These are phyloP conservation scores for Nothocercus julius DNA, from an alignment of 2,113 vertebrate species.

Conservation along the genomic window DNA sequence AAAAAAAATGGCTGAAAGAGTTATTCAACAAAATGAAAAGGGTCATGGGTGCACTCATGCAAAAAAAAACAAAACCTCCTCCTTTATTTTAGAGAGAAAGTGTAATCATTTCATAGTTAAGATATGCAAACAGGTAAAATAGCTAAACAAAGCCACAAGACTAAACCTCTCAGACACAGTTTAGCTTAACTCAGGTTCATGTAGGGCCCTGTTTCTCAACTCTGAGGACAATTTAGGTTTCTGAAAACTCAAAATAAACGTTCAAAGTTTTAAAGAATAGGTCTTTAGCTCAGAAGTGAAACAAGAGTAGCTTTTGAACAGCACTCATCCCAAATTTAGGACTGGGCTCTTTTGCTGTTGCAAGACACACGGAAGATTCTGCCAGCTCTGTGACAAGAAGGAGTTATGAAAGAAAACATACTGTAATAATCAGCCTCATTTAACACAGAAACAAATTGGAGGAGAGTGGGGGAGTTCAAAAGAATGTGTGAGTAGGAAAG, in stretches of 20 bases:
- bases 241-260: background rate
- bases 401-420: background rate
- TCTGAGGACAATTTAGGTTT: background rate
- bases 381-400: background rate
- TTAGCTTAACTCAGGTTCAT: background rate
- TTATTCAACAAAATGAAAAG: background rate
- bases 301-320: background rate
- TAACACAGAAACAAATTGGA: background rate
- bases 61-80: background rate
- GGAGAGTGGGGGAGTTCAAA: background rate
- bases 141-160: background rate
- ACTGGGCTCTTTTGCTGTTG: background rate
- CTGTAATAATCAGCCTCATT: background rate
- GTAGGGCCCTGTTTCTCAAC: background rate
- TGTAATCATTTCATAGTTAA: background rate
- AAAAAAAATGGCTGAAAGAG: background rate
- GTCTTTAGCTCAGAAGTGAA: background rate
- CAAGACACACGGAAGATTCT: background rate
- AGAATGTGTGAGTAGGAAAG: background rate
- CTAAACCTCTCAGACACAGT: background rate
- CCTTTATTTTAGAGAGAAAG: conserved; percentile 4
- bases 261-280: background rate
- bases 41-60: background rate
- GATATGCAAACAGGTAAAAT: background rate
- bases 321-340: background rate